Evolutionary conservation across 2,888 invertebrate genomes (phyloP).

Genomic region (Dicycla oo): DNA sequence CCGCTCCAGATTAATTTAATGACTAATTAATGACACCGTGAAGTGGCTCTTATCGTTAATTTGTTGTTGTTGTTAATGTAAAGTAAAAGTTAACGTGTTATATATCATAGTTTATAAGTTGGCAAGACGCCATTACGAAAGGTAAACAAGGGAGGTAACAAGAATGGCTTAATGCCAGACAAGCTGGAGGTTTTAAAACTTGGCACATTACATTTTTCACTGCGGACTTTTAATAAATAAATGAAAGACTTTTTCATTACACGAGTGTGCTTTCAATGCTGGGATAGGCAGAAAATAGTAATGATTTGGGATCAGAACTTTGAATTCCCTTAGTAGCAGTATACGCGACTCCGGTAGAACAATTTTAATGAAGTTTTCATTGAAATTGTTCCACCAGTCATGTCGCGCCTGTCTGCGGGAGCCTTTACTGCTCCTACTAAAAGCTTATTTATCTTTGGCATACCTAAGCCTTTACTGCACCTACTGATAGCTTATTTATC

Average conservation of each 20-base stretch:
- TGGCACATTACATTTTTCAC: slow-evolving; percentile 59
- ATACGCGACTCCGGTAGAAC: too few species aligned
- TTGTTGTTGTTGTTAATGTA: slow-evolving; percentile 37
- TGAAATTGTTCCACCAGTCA: too few species aligned
- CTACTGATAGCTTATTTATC: neutral
- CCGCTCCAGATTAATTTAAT: slow-evolving; percentile 12
- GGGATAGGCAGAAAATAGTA: neutral
- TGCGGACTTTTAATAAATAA: slow-evolving; percentile 32
- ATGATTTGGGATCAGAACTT: neutral
- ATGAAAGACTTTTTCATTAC: slow-evolving; percentile 6
- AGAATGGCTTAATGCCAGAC: slow-evolving; percentile 70
- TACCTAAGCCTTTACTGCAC: neutral
- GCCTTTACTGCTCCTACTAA: too few species aligned
- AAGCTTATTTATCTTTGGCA: too few species aligned
- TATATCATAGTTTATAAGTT: slow-evolving; percentile 54
- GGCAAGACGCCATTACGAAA: slow-evolving; percentile 65
- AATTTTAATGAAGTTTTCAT: too few species aligned
- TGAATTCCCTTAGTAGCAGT: neutral
- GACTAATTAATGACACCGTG: slow-evolving; percentile 13
- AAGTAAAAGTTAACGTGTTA: slow-evolving; percentile 50
- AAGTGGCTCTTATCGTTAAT: slow-evolving; percentile 26
- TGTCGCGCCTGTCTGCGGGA: too few species aligned
- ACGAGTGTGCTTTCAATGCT: neutral
- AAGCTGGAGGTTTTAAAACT: slow-evolving; percentile 61
- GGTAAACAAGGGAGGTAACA: slow-evolving; percentile 66